A percentile compares a stretch with the other conserved stretches of the same genome.
phyloP scores from a whole-genome alignment of 2,113 vertebrate genomes.

The Eulacestoma nigropectus region DNA sequence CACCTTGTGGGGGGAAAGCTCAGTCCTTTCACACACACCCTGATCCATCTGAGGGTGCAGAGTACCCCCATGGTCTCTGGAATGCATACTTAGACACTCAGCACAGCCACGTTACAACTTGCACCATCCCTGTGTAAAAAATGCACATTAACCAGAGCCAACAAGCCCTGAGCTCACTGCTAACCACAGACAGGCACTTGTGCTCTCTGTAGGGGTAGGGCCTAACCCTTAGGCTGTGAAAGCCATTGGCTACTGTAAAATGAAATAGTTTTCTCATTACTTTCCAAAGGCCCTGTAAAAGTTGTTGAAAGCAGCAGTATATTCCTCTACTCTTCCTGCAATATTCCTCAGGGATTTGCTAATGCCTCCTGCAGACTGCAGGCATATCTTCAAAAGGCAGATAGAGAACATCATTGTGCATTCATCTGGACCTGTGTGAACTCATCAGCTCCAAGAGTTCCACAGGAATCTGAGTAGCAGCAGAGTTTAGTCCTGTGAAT shows the following conservation, averaged over 20 bases:
- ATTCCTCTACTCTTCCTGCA: not conserved
- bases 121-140: not conserved
- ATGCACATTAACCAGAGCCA: not conserved
- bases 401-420: not conserved
- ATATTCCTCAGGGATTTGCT: not conserved
- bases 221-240: not conserved
- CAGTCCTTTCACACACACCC: not conserved
- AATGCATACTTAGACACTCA: not conserved
- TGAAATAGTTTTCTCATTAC: not conserved
- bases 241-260: not conserved
- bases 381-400: slow-evolving; percentile 5
- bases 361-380: not conserved
- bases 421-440: not conserved
- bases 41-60: not conserved
- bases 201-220: not conserved
- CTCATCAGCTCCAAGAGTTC: not conserved
- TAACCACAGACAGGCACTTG: fast-evolving
- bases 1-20: not conserved
- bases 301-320: not conserved
- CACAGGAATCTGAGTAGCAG: not conserved
- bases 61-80: not conserved
- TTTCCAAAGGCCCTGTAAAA: not conserved
- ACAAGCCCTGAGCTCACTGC: not conserved
- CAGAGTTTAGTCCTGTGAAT: not conserved
- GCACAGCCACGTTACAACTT: not conserved